Base-by-base conservation (phyloP, 2,797 vertebrate genomes). In the Gephyroberyx darwinii region DNA sequence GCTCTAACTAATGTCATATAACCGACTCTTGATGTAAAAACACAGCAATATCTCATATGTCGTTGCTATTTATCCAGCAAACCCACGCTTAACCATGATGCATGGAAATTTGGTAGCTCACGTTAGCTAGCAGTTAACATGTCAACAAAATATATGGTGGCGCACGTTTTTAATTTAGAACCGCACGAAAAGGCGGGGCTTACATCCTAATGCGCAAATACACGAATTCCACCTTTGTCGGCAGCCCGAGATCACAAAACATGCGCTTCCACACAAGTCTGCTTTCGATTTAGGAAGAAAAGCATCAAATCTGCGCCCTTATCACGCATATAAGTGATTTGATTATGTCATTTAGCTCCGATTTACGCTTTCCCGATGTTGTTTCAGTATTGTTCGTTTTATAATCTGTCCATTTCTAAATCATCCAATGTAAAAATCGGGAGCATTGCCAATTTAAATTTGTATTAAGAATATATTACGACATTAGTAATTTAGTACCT, bases 71-170 rank as follows among this genome's bases (percentile, higher is more conserved):
- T 31, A 26, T 56, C 19, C 0, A 2, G 0, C 6, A 8, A 22
- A 22, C 10, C 16, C 17, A 63, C 39, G 51, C 56, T 65, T 63
- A 57, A 26, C 35, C 69, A 69, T 62, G 52, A 56, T 72, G 43
- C 35, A 8, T 1, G 26, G 1, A 76, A 59, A 26, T 56, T 1
- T 30, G 13, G 12, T 41, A 41, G 51, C 80, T 76, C 78, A 69
- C 47, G 17, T 41, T 0, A 58, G 65, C 77, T 79, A 81, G 17
- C 31, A 52, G 13, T 9, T 53, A 61, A 35, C 39, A 69, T 70
- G 47, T 59, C 67, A 84, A 84, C 78, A 84, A 84, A 85, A 80
- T 71, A 69, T 1, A 12, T 6, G 26, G 4, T 1, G 0, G 5
- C 2, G n/a, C 13, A 35, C 5, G 74, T 59, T 76, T 52, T 56